Evolutionary conservation across 2,113 vertebrate genomes (phyloP).

Genomic region (Sebastes schlegelii): DNA sequence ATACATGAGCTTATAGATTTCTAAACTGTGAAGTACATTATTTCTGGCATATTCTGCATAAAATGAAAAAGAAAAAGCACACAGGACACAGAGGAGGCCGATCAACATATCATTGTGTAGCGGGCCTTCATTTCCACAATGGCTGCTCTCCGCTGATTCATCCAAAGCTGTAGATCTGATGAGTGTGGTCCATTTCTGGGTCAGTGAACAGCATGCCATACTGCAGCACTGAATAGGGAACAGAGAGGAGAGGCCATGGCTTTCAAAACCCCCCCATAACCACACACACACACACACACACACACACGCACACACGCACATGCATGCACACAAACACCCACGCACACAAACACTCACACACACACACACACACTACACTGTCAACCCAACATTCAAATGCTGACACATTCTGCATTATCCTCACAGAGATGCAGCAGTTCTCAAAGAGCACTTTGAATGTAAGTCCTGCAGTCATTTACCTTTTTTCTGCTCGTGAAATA

Average conservation of each 20-base stretch:
- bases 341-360: constrained; percentile 35
- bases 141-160: constrained; percentile 74
- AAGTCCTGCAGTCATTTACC: constrained; percentile 51
- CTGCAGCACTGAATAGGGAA: constrained; percentile 68
- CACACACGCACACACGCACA: constrained; percentile 37
- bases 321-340: constrained; percentile 43
- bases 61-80: constrained; percentile 16
- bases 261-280: constrained; percentile 43
- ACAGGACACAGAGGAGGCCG: constrained; percentile 20
- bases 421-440: constrained; percentile 47
- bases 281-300: constrained; percentile 27
- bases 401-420: constrained; percentile 39
- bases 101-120: constrained; percentile 58
- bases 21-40: background rate
- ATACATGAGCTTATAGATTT: background rate
- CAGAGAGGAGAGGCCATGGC: constrained; percentile 52
- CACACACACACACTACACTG: constrained; percentile 19
- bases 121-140: constrained; percentile 66
- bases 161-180: constrained; percentile 81
- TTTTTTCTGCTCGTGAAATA: constrained; percentile 16
- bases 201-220: constrained; percentile 75
- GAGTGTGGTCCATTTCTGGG: constrained; percentile 83
- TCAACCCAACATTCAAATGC: constrained; percentile 38
- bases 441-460: constrained; percentile 42
- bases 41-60: constrained; percentile 1